Percentiles rank a stretch among this genome's conserved stretches.
phyloP scores from a whole-genome alignment of 2,888 invertebrate genomes.

The Geotrupes spiniger region DNA sequence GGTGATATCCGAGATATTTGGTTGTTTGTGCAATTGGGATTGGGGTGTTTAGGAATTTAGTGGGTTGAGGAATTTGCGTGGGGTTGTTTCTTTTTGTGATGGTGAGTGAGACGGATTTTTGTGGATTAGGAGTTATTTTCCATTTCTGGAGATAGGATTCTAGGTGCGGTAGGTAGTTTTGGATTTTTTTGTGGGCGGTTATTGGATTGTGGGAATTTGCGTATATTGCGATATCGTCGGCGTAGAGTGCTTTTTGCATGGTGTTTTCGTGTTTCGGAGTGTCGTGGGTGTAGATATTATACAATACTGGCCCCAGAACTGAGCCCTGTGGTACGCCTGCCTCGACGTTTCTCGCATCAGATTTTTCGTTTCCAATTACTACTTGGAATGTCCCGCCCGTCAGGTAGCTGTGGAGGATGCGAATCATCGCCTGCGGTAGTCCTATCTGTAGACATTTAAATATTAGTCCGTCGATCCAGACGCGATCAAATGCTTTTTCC shows the following conservation, averaged over 20 bases:
- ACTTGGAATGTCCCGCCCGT: slow-evolving; percentile 28
- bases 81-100: neutral
- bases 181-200: no score
- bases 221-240: neutral
- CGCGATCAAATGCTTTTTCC: no score
- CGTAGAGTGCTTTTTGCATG: no score
- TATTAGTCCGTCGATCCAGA: slow-evolving; percentile 36
- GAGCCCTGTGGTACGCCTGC: no score
- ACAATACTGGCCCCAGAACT: no score
- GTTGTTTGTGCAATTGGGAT: no score
- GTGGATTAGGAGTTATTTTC: no score
- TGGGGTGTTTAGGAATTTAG: neutral
- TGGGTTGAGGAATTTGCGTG: neutral
- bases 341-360: slow-evolving; percentile 5
- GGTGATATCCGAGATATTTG: neutral
- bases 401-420: slow-evolving; percentile 31
- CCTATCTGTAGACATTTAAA: slow-evolving; percentile 32
- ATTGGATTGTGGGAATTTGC: no score
- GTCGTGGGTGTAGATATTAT: neutral
- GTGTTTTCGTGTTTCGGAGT: neutral
- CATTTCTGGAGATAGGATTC: no score
- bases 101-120: neutral
- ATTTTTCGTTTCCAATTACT: slow-evolving; percentile 20
- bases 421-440: slow-evolving; percentile 27
- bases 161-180: no score